Conservation (phyloP, 2,113 vertebrate genomes). For the Embiotoca jacksoni region DNA sequence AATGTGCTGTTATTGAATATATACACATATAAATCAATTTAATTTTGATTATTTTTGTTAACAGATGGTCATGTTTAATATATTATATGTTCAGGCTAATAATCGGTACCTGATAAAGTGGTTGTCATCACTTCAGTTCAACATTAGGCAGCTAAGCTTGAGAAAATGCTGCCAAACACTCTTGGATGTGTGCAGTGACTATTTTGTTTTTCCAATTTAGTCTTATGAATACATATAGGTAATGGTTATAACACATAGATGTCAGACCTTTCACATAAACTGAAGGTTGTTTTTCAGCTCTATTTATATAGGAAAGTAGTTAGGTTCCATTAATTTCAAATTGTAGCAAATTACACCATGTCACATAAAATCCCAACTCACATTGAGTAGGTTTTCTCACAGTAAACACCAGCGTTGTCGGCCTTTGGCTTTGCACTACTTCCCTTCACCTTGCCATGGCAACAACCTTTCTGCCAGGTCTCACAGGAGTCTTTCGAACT, state of each 20-base stretch:
- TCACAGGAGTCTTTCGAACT: constrained; percentile 66
- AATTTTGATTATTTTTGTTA: background rate
- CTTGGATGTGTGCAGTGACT: background rate
- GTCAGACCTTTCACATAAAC: background rate
- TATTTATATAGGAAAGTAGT: background rate
- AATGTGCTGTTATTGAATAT: background rate
- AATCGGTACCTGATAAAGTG: too few relatives aligned
- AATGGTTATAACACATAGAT: background rate
- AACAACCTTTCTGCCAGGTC: constrained; percentile 75
- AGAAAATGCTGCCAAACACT: background rate
- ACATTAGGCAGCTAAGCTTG: too few relatives aligned
- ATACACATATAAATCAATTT: background rate
- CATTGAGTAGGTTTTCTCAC: constrained; percentile 19
- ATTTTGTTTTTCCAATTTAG: too few relatives aligned
- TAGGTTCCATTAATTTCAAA: background rate
- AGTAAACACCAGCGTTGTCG: constrained; percentile 39
- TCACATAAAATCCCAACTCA: constrained; percentile 8
- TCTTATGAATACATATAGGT: too few relatives aligned
- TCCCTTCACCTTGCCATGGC: constrained; percentile 67
- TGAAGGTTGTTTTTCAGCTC: background rate
- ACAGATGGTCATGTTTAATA: background rate
- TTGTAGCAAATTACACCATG: background rate
- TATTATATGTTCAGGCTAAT: too few relatives aligned
- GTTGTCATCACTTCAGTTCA: too few relatives aligned
- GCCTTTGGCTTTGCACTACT: constrained; percentile 45